Evolutionary conservation across 2,888 invertebrate species (phyloP), one percentile per base, ranked within the genome.

Genomic region (Cryptophagus acutangulus): DNA sequence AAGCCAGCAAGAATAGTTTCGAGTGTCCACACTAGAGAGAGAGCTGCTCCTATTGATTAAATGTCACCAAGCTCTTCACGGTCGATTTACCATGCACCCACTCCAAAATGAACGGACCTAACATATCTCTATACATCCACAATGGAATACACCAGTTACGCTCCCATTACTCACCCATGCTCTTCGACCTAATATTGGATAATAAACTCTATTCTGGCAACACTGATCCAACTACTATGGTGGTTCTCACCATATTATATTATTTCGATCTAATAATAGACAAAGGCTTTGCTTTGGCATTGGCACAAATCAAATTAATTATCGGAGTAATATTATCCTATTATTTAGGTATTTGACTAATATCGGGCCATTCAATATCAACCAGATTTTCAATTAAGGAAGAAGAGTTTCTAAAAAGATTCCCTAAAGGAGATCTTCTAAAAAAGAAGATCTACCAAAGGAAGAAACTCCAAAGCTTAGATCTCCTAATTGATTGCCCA

Each of bases 1-100:
- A n/a, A 20, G 20, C 20, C 20, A 20, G 9, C 9, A 6, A 20
- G 20, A 20, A 9, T 20, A 9, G 9, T 20, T 8, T 35, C 20
- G 38, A 36, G 55, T 54, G 57, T 57, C 54, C 54, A 57, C 55
- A 17, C 26, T 15, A 28, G 17, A 28, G 37, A 17, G 17, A 37
- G 25, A 37, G 37, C 37, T 37, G 42, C 49, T 47, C 45, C 51
- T 65, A 65, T 65, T 65, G 65, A 65, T 65, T 65, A 65, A 63
- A 64, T 61, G 65, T 65, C 65, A 64, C 58, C 62, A 58, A 58
- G 57, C 61, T 58, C 63, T 63, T 65, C 63, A 63, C 55, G 62
- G 59, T 59, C 64, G 63, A 65, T 65, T 64, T 65, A 61, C 62
- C 63, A 62, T 61, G 58, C 55, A 16, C 59, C 56, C 61, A 55